Conservation (phyloP, 2,888 invertebrate species). For the Hoplodrina blanda region DNA sequence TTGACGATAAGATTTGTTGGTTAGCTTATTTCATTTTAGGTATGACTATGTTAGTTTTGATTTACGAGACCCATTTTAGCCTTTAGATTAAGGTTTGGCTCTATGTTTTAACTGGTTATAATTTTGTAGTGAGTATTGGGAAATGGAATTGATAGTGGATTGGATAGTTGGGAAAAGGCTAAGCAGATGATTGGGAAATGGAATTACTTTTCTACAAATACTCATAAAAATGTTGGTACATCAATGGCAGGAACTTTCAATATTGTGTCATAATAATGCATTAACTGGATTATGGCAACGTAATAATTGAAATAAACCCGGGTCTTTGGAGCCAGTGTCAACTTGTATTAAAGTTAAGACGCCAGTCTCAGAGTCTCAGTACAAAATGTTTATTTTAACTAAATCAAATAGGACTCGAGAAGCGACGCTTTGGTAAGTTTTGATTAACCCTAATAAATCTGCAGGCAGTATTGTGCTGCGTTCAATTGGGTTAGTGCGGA, state of each 20-base stretch:
- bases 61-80: slow-evolving; percentile 23
- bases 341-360: slow-evolving; percentile 34
- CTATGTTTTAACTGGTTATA: not conserved
- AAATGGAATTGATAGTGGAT: too few relatives aligned
- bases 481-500: slow-evolving; percentile 51
- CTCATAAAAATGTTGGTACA: too few relatives aligned
- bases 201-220: too few relatives aligned
- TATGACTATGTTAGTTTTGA: slow-evolving; percentile 26
- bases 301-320: not conserved
- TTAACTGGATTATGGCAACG: not conserved
- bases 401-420: slow-evolving; percentile 66
- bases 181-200: too few relatives aligned
- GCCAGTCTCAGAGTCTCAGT: slow-evolving; percentile 24
- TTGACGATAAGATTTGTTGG: slow-evolving; percentile 35
- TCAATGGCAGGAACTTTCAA: not conserved
- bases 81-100: not conserved
- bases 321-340: slow-evolving; percentile 19
- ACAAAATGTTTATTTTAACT: slow-evolving; percentile 74
- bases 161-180: too few relatives aligned
- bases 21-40: not conserved
- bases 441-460: slow-evolving; percentile 77
- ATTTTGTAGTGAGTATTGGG: not conserved
- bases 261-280: not conserved
- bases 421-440: slow-evolving; percentile 71
- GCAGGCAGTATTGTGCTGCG: slow-evolving; percentile 62